Conservation (phyloP, 2,797 vertebrate species). For the Centroberyx gerrardi region DNA sequence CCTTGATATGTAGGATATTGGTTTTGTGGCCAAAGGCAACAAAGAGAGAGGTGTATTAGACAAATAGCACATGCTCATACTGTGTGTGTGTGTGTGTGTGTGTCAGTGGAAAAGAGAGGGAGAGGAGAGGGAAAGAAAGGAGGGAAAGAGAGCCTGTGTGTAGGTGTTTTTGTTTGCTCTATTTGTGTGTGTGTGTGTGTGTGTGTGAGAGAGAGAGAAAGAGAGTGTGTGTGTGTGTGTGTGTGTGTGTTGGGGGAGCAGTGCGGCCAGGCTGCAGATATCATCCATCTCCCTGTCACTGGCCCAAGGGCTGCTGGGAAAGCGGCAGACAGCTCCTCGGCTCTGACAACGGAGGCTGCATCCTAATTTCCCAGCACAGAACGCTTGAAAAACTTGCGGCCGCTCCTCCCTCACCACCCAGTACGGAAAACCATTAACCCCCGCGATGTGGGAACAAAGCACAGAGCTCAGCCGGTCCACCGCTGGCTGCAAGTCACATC, state of each 20-base stretch:
- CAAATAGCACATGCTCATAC: slow-evolving; percentile 63
- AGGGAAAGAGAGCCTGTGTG: slow-evolving; percentile 35
- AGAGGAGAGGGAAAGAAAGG: slow-evolving; percentile 25
- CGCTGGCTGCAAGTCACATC: slow-evolving; percentile 52
- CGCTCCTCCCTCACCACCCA: slow-evolving; percentile 74
- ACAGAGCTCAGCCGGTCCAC: slow-evolving; percentile 56
- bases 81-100: slow-evolving; percentile 39
- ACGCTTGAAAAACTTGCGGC: slow-evolving; percentile 53
- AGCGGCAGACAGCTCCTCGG: slow-evolving; percentile 91
- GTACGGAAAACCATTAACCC: slow-evolving; percentile 85
- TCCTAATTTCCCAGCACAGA: slow-evolving; percentile 87
- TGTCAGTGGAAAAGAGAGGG: slow-evolving; percentile 29
- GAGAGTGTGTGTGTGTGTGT: slow-evolving; percentile 31
- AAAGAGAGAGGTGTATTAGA: slow-evolving; percentile 63
- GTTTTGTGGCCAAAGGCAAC: slow-evolving; percentile 75
- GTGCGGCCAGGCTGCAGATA: slow-evolving; percentile 92
- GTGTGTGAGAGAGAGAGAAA: slow-evolving; percentile 3
- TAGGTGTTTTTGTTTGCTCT: slow-evolving; percentile 58
- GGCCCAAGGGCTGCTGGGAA: slow-evolving; percentile 92
- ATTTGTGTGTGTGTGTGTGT: slow-evolving; percentile 27
- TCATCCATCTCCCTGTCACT: slow-evolving; percentile 98
- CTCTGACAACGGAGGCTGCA: slow-evolving; percentile 92
- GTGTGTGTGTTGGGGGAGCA: slow-evolving; percentile 66
- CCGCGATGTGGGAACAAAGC: slow-evolving; percentile 79
- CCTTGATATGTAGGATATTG: slow-evolving; percentile 67